phyloP scores from a whole-genome alignment of 2,888 invertebrate species.

The Drosophila aldrichi region DNA sequence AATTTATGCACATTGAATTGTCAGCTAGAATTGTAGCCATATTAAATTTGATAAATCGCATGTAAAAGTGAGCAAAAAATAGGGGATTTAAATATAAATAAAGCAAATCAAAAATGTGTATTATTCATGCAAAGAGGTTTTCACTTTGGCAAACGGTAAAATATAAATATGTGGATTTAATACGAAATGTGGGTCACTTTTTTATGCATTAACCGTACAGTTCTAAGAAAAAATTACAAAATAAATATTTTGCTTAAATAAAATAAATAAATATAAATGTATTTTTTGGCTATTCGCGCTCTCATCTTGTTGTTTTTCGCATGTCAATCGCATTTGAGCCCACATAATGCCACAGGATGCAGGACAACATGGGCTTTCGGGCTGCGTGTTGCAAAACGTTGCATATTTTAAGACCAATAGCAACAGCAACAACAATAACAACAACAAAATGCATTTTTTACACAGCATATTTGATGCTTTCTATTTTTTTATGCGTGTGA shows the following conservation, averaged over 20 bases:
- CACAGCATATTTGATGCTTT: constrained; percentile 55
- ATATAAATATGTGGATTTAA: constrained; percentile 69
- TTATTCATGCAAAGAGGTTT: constrained; percentile 69
- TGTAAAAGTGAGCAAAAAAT: constrained; percentile 44
- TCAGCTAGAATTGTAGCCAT: constrained; percentile 62
- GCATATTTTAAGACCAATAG: constrained; percentile 68
- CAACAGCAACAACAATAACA: constrained; percentile 3
- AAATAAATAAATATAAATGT: neutral
- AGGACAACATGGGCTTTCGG: constrained; percentile 4
- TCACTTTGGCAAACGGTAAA: constrained; percentile 35
- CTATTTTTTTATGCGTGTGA: neutral
- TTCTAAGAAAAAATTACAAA: constrained; percentile 1
- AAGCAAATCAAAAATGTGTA: constrained; percentile 34
- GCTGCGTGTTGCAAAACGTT: constrained; percentile 59
- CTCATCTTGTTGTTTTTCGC: constrained; percentile 19
- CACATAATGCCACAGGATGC: constrained; percentile 64
- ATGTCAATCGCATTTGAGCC: constrained; percentile 72
- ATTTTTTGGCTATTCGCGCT: constrained; percentile 20
- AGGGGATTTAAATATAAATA: neutral
- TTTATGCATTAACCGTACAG: constrained; percentile 57
- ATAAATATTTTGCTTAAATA: neutral
- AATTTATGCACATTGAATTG: constrained; percentile 68
- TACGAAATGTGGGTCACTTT: constrained; percentile 72
- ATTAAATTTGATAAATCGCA: constrained; percentile 72
- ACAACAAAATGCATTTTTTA: constrained; percentile 24